Percentiles rank a stretch among this genome's conserved stretches.
phyloP scores from a whole-genome alignment of 2,113 vertebrate species.

The Cisticola juncidis region DNA sequence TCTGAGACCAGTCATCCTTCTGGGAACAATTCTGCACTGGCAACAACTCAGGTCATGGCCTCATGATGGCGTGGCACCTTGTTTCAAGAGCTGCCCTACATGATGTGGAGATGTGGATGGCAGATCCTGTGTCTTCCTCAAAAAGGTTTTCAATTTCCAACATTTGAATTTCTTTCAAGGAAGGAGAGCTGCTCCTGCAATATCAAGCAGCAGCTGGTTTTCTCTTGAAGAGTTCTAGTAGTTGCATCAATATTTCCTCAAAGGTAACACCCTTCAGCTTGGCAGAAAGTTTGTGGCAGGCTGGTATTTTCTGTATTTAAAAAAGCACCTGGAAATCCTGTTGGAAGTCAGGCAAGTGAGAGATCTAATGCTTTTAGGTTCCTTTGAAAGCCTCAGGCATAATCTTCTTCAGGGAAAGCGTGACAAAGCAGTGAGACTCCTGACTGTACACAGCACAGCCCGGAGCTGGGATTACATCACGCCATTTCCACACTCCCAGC shows the following conservation, averaged over 20 bases:
- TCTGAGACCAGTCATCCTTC: neutral
- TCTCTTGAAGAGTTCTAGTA: neutral
- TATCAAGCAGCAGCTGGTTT: neutral
- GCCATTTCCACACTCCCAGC: neutral
- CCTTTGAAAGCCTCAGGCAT: conserved; percentile 9
- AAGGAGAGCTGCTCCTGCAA: neutral
- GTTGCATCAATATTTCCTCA: neutral
- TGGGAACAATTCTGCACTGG: neutral
- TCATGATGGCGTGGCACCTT: neutral
- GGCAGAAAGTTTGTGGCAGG: neutral
- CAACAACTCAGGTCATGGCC: neutral
- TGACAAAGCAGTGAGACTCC: neutral
- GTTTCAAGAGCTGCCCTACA: neutral
- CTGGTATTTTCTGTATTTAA: neutral
- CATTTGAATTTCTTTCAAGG: neutral
- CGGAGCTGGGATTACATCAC: fast-evolving
- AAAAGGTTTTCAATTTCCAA: neutral
- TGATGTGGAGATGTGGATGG: neutral
- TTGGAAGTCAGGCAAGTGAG: neutral
- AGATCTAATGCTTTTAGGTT: neutral
- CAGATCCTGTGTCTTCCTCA: neutral
- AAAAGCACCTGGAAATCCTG: neutral
- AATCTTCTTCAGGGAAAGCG: neutral
- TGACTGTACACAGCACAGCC: neutral
- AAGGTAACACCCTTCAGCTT: conserved; percentile 9